phyloP scores from a whole-genome alignment of 2,888 invertebrate species.

The Cybosia mesomella region DNA sequence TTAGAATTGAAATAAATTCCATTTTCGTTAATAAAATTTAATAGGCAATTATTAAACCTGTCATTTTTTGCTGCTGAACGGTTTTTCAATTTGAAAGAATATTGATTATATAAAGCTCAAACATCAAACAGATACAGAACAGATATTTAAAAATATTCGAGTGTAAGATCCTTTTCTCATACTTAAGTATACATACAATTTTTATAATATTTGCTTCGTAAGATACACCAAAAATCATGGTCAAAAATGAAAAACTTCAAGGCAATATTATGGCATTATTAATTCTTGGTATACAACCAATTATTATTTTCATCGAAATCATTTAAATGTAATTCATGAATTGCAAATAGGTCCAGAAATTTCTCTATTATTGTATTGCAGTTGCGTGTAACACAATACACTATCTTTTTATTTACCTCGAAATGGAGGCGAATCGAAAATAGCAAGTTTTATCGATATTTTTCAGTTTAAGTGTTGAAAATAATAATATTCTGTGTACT shows the following conservation, averaged over 20 bases:
- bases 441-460: not conserved
- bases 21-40: not conserved
- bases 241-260: not conserved
- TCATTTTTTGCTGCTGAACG: not conserved
- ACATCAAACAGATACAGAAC: not conserved
- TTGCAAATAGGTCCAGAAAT: slow-evolving; percentile 7
- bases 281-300: not conserved
- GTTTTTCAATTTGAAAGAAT: not conserved
- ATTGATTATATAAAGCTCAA: not conserved
- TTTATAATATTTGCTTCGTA: too few relatives aligned
- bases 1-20: not conserved
- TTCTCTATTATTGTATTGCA: slow-evolving; percentile 6
- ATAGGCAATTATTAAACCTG: not conserved
- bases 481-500: not conserved
- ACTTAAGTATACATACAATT: not conserved
- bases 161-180: not conserved
- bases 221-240: too few relatives aligned
- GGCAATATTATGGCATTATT: not conserved
- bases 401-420: not conserved
- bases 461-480: not conserved
- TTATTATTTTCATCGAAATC: slow-evolving; percentile 7
- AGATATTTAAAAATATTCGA: too few relatives aligned
- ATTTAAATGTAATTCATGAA: slow-evolving; percentile 17
- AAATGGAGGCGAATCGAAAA: not conserved
- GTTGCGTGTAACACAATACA: not conserved